A percentile compares a stretch with the other conserved stretches of the same genome.
phyloP scores from a whole-genome alignment of 2,888 invertebrate species.

The Drosophila yooni region DNA sequence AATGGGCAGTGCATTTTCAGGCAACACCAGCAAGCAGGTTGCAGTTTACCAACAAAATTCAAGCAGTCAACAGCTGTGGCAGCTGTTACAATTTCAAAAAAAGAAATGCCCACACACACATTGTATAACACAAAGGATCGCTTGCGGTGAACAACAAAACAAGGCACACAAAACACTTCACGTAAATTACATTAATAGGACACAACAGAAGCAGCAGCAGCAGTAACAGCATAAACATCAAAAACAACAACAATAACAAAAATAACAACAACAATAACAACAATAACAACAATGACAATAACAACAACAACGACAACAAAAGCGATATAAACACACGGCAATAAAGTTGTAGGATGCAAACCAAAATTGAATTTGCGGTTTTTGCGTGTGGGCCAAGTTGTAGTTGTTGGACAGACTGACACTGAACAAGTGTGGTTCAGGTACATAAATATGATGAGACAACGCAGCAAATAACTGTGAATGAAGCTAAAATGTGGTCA shows the following conservation, averaged over 20 bases:
- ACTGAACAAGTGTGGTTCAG: conserved; percentile 25
- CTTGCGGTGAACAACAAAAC: conserved; percentile 58
- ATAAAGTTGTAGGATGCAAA: conserved; percentile 64
- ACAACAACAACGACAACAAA: too few species aligned
- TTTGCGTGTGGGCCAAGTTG: conserved; percentile 35
- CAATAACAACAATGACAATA: conserved; percentile 13
- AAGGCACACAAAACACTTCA: conserved; percentile 64
- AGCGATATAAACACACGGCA: conserved; percentile 47
- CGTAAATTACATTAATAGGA: conserved; percentile 74
- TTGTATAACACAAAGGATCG: conserved; percentile 58
- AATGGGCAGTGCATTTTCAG: not conserved
- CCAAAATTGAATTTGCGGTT: conserved; percentile 80
- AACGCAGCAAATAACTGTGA: conserved; percentile 72
- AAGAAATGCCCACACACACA: not conserved
- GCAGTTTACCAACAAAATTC: not conserved
- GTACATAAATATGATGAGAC: conserved; percentile 36
- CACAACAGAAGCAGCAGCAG: conserved; percentile 18
- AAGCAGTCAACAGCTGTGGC: not conserved
- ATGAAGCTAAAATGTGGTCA: conserved; percentile 78
- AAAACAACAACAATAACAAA: conserved; percentile 9
- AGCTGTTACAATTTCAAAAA: not conserved
- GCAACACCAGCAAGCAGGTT: conserved; percentile 1
- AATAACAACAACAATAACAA: conserved; percentile 19
- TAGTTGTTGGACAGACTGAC: conserved; percentile 20
- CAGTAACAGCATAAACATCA: conserved; percentile 2